Evolutionary conservation across 2,797 vertebrate species (phyloP), one percentile per base, ranked within the genome.

Genomic region (Peromyscus eremicus): DNA sequence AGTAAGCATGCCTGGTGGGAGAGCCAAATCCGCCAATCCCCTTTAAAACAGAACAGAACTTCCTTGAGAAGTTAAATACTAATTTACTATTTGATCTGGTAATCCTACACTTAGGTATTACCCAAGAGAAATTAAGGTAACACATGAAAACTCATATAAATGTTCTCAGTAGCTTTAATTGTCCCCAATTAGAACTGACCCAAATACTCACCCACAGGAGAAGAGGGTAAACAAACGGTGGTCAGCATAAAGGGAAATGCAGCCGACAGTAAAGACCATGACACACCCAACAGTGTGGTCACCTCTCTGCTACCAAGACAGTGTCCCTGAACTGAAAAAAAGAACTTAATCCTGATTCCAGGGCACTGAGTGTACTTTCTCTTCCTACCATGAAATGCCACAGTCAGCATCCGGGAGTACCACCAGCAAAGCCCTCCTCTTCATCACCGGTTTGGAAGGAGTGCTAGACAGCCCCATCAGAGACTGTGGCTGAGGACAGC

Each of bases 111-210:
- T 68, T 43, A 62, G 60, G 62, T 77, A 60, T 52, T 46, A 89
- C 17, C 32, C 52, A 89, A 71, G 29, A 93, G 19, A 93, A 82
- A 81, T 73, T 76, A 96, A 77, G 43, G 75, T 43, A 77, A 52
- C 23, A 46, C 23, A 71, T 25, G 89, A 86, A 92, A 81, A 68
- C 27, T 29, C 71, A 17, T 46, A 71, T 19, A 91, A 89, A 76
- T 62, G 52, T 37, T 82, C 79, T 70, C 0, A 86, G 76, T 82
- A 89, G 52, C 52, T 88, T 75, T 73, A 43, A 73, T 81, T 80
- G 73, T 43, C 27, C 62, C 77, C 87, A 76, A 89, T 92, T 84
- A 40, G n/a, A 43, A 92, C 46, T 84, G 82, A 77, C 12, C 29
- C 27, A 73, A 76, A 62, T 34, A 46, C 16, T 37, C 55, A 76